Evolutionary conservation across 2,888 invertebrate genomes (phyloP), one percentile per base, ranked within the genome.

Genomic region (Nymphalis polychloros): DNA sequence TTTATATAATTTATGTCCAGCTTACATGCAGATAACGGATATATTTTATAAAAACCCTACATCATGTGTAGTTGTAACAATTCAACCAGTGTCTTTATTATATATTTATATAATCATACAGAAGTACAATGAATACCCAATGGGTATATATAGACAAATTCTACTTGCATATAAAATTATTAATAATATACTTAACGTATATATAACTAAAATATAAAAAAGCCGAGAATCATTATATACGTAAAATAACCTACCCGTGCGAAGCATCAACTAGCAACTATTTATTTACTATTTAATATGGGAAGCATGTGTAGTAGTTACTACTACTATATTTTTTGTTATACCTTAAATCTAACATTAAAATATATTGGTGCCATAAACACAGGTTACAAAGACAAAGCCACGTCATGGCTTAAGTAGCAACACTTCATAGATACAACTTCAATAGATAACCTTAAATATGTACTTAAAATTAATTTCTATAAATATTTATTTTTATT

Each of bases 331-430:
- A 31, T n/a, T 31, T 67, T 63, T 27, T 47, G 8, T 46, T 57
- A 64, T 64, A 63, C 31, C 48, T 53, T 70, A 69, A 47, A 47
- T 70, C 62, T 68, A 65, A 63, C 61, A 68, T 69, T 65, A 35
- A 68, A 55, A 31, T 27, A 74, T 73, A 75, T 74, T 75, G 75
- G 75, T 76, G 74, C 75, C 73, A 71, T 72, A 64, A 76, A 71
- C 68, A 72, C 71, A 76, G 70, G 72, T 73, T 69, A 70, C 62
- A 71, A 71, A 76, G 70, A 66, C 61, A 66, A 68, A 68, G 67
- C 69, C 66, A 67, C 20, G 63, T 60, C 69, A 71, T 61, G 72
- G 70, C 64, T 64, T 68, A 70, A 3, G 17, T 55, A 55, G 53
- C 53, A 55, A 55, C 68, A 68, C 53, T 66, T 69, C 61, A 53